phyloP scores from a whole-genome alignment of 2,888 invertebrate species.

The Fragum whitleyi region DNA sequence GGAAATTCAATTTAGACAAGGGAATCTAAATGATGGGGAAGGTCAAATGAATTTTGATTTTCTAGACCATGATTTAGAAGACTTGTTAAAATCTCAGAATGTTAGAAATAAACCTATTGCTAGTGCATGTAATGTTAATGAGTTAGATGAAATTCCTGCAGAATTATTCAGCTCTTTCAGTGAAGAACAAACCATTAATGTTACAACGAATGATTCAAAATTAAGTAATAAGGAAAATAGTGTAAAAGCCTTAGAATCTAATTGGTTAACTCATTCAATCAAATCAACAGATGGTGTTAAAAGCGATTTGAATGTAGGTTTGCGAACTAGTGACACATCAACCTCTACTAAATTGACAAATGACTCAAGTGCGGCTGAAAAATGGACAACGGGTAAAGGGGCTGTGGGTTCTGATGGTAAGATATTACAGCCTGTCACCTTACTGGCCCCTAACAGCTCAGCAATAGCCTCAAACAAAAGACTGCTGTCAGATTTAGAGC shows the following conservation, averaged over 20 bases:
- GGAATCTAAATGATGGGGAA: background rate
- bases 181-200: background rate
- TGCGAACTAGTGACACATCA: background rate
- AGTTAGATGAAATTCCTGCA: background rate
- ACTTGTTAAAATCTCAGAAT: constrained; percentile 42
- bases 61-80: constrained; percentile 49
- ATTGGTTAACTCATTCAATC: background rate
- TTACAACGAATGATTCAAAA: background rate
- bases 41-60: constrained; percentile 53
- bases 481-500: constrained; percentile 29
- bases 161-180: background rate
- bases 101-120: background rate
- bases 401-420: constrained; percentile 40
- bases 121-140: background rate
- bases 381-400: constrained; percentile 60
- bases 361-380: background rate
- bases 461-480: constrained; percentile 45
- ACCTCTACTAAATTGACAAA: background rate
- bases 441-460: constrained; percentile 58
- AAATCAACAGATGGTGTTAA: background rate
- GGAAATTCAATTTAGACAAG: too few species aligned
- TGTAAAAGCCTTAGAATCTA: background rate
- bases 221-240: background rate
- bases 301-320: background rate
- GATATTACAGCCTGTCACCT: constrained; percentile 69